These are phyloP conservation scores for Vimba vimba DNA, from an alignment of 2,113 vertebrate genomes.

Conservation along the genomic window DNA sequence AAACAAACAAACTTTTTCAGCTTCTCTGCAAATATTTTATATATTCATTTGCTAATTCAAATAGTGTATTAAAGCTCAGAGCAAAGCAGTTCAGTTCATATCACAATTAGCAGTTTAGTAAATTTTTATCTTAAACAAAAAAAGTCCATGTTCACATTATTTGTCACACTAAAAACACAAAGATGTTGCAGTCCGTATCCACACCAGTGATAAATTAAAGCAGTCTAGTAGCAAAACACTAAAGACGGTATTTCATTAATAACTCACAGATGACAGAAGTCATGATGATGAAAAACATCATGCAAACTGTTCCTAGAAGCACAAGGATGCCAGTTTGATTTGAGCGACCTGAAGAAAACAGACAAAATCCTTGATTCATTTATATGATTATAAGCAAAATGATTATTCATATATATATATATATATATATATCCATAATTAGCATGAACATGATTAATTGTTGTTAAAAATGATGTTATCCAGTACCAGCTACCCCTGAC, in stretches of 20 bases:
- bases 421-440: background rate
- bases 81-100: background rate
- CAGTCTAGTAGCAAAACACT: no score
- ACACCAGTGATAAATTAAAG: no score
- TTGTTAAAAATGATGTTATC: background rate
- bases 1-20: background rate
- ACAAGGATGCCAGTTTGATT: background rate
- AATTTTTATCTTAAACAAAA: no score
- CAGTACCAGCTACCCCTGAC: no score
- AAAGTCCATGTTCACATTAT: no score
- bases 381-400: background rate
- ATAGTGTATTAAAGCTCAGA: background rate
- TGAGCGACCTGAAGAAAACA: background rate
- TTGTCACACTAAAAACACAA: no score
- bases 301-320: background rate
- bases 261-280: conserved; percentile 10
- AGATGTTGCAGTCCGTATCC: no score
- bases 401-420: no score
- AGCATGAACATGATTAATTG: background rate
- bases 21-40: background rate
- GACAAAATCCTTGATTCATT: background rate
- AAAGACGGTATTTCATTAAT: background rate
- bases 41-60: background rate
- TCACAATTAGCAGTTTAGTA: background rate
- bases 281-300: background rate